These are phyloP conservation scores for Alviniconcha strummeri DNA, from an alignment of 2,888 invertebrate species.

Conservation along the genomic window DNA sequence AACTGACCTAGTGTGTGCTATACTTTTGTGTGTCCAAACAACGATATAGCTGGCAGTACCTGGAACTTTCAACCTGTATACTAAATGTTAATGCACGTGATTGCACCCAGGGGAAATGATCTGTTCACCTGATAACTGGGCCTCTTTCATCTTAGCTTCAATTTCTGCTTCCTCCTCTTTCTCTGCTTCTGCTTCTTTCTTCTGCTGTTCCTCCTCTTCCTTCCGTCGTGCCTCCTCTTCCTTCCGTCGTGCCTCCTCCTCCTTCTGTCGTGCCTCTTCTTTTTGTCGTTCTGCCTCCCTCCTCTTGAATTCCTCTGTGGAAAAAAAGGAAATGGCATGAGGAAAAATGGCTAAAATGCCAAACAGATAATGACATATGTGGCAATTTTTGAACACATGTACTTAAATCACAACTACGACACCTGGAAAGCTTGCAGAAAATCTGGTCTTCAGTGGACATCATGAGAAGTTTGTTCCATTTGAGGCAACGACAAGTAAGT, in stretches of 20 bases:
- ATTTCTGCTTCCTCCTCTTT: conserved; percentile 9
- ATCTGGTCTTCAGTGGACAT: too few species aligned
- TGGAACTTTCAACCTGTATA: not conserved
- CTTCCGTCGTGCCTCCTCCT: conserved; percentile 28
- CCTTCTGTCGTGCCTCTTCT: conserved; percentile 26
- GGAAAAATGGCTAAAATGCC: too few species aligned
- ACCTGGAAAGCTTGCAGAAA: too few species aligned
- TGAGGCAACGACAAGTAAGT: too few species aligned
- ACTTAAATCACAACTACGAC: too few species aligned
- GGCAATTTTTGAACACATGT: too few species aligned
- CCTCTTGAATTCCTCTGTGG: conserved; percentile 42
- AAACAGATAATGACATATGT: too few species aligned
- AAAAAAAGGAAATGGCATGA: not conserved
- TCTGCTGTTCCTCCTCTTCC: conserved; percentile 30
- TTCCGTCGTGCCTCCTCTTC: conserved; percentile 28
- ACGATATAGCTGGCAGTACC: too few species aligned
- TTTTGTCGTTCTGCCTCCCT: conserved; percentile 35
- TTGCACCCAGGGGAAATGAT: not conserved
- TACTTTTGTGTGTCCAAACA: not conserved
- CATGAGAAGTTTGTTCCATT: too few species aligned
- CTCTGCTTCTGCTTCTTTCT: conserved; percentile 32
- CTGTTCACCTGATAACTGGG: not conserved
- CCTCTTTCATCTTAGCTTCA: conserved; percentile 21
- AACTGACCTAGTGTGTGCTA: too few species aligned
- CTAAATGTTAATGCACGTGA: not conserved